Conservation (phyloP, 2,797 vertebrate species). For the Champsocephalus esox region DNA sequence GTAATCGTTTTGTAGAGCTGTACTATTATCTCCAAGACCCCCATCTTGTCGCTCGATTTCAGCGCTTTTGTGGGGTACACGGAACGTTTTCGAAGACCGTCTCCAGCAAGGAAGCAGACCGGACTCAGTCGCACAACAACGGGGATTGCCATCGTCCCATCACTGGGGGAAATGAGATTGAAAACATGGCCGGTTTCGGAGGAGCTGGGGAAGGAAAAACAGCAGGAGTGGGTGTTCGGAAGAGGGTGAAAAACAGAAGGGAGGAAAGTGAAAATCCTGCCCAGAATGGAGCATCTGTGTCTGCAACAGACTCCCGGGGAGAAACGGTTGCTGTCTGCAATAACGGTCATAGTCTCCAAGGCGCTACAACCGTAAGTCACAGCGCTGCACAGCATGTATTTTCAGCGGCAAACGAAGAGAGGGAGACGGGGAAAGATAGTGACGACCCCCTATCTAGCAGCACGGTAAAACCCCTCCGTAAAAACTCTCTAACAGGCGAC, state of each 20-base stretch:
- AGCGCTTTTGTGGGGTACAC: constrained; percentile 90
- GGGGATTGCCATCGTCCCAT: constrained; percentile 45
- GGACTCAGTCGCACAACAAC: constrained; percentile 59
- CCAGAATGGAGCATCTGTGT: constrained; percentile 63
- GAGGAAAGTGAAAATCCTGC: constrained; percentile 26
- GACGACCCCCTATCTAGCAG: neutral
- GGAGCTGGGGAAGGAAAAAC: constrained; percentile 41
- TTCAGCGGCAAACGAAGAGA: neutral
- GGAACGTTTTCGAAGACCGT: constrained; percentile 64
- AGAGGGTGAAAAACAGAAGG: constrained; percentile 9
- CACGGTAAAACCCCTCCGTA: constrained; percentile 84
- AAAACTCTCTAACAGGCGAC: constrained; percentile 93
- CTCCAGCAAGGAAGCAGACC: constrained; percentile 18
- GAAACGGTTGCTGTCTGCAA: neutral
- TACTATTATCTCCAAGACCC: constrained; percentile 87
- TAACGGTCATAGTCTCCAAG: neutral
- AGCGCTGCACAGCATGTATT: neutral
- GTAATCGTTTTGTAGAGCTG: constrained; percentile 54
- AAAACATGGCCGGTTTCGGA: neutral
- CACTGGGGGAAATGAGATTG: constrained; percentile 14
- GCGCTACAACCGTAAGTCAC: neutral
- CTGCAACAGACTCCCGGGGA: constrained; percentile 26
- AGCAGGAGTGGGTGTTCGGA: neutral
- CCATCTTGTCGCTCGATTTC: constrained; percentile 91
- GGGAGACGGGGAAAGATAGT: too few species aligned